Evolutionary conservation across 2,113 vertebrate species (phyloP).

Genomic region (Macquaria ambigua): DNA sequence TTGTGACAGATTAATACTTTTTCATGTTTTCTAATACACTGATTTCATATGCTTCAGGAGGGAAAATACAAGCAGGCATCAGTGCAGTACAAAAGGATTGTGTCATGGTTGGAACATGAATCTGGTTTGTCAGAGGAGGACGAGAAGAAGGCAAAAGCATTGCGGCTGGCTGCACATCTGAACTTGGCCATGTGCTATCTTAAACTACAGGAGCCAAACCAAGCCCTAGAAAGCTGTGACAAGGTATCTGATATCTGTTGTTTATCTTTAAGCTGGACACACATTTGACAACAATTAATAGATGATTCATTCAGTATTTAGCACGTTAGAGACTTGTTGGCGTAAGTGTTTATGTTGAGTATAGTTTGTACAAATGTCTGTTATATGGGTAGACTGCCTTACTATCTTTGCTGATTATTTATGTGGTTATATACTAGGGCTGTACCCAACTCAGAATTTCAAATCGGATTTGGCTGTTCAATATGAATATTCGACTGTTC

Average conservation of each 20-base stretch:
- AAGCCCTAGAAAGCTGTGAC: constrained; percentile 93
- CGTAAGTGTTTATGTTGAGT: not conserved
- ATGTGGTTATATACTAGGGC: not conserved
- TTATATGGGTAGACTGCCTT: too few relatives aligned
- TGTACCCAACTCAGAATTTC: too few relatives aligned
- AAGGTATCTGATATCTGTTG: constrained; percentile 87
- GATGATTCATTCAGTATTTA: not conserved
- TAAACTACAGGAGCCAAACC: constrained; percentile 91
- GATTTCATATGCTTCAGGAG: constrained; percentile 81
- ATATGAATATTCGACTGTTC: too few relatives aligned
- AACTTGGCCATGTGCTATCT: constrained; percentile 97
- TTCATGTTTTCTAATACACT: constrained; percentile 4
- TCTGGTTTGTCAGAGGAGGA: constrained; percentile 87
- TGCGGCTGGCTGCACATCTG: constrained; percentile 93
- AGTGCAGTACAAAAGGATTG: constrained; percentile 95
- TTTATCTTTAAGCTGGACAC: not conserved
- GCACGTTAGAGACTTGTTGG: not conserved
- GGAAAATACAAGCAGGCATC: constrained; percentile 93
- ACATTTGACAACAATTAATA: not conserved
- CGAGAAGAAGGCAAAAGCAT: constrained; percentile 85
- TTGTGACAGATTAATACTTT: not conserved
- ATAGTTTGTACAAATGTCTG: not conserved
- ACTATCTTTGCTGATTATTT: not conserved
- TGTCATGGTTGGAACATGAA: constrained; percentile 95
- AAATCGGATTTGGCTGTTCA: too few relatives aligned